Percentiles rank a stretch among this genome's conserved stretches.
Conservation (phyloP, 1,140 invertebrate species). For the Streblospio benedicti region DNA sequence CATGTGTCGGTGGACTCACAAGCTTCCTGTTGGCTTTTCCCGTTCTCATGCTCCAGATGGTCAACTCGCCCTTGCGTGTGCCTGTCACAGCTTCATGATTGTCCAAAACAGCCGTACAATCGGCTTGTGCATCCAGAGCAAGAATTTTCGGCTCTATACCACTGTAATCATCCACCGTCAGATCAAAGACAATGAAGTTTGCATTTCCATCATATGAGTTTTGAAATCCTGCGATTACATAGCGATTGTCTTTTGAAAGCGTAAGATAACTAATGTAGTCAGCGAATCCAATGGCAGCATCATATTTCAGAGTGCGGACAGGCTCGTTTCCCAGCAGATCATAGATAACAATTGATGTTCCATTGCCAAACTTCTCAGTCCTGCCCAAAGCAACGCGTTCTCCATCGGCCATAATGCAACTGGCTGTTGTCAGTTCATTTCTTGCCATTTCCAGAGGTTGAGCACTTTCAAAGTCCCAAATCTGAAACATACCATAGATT, state of each 20-base stretch:
- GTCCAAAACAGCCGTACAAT: conserved; percentile 40
- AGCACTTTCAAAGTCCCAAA: conserved; percentile 46
- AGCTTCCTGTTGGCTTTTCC: conserved; percentile 31
- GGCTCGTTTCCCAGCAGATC: conserved; percentile 43
- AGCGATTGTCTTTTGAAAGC: conserved; percentile 29
- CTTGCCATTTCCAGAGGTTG: conserved; percentile 39
- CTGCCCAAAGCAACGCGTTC: conserved; percentile 40
- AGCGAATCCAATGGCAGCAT: conserved; percentile 40
- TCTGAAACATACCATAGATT: conserved; percentile 29
- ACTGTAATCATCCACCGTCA: conserved; percentile 32
- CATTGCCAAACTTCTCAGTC: conserved; percentile 42
- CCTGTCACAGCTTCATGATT: conserved; percentile 46
- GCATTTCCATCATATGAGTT: conserved; percentile 43
- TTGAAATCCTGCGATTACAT: conserved; percentile 41
- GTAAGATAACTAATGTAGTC: conserved; percentile 39
- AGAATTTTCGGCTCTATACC: conserved; percentile 36
- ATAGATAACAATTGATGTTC: conserved; percentile 41
- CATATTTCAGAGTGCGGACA: conserved; percentile 39
- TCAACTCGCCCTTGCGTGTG: conserved; percentile 38
- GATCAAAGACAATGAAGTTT: conserved; percentile 45
- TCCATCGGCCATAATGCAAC: conserved; percentile 38
- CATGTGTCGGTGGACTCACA: conserved; percentile 3
- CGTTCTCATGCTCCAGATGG: conserved; percentile 42
- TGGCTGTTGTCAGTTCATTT: conserved; percentile 41
- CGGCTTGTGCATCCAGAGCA: conserved; percentile 38